Evolutionary conservation across 1,140 invertebrate genomes (phyloP).

Genomic region (Asobara japonica): DNA sequence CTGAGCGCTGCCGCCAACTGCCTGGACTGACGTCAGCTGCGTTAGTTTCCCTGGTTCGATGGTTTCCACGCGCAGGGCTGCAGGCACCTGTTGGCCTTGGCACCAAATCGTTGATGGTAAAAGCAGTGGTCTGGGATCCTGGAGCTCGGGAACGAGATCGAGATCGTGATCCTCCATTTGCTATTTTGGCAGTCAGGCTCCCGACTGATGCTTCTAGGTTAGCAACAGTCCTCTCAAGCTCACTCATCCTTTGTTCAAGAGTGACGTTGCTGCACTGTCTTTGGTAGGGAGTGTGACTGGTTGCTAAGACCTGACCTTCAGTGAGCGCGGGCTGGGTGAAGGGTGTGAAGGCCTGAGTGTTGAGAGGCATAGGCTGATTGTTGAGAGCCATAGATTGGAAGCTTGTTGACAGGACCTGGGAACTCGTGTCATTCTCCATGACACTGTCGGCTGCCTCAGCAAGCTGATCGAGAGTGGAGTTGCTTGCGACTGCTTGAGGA

Average conservation of each 20-base stretch:
- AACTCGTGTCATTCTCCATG: too few relatives aligned
- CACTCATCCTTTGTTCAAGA: background rate
- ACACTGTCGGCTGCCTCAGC: too few relatives aligned
- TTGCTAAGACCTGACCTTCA: background rate
- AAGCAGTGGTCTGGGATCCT: constrained; percentile 1
- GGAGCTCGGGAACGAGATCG: background rate
- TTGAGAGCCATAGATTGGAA: background rate
- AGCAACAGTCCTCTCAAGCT: background rate
- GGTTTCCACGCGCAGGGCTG: constrained; percentile 21
- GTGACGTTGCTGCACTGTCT: background rate
- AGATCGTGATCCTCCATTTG: background rate
- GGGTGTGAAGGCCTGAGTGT: too few relatives aligned
- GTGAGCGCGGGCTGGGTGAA: background rate
- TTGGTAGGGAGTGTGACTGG: background rate
- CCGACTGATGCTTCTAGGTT: background rate
- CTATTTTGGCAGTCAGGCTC: background rate
- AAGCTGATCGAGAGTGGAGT: too few relatives aligned
- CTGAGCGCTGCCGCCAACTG: background rate
- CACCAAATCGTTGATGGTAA: constrained; percentile 25
- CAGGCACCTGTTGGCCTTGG: constrained; percentile 12
- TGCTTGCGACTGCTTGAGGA: too few relatives aligned
- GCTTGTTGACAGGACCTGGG: too few relatives aligned
- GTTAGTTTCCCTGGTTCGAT: constrained; percentile 30
- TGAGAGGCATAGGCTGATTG: background rate
- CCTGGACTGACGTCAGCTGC: constrained; percentile 16